Base-by-base conservation (phyloP, 2,888 invertebrate genomes). In the Erpobdella octoculata region DNA sequence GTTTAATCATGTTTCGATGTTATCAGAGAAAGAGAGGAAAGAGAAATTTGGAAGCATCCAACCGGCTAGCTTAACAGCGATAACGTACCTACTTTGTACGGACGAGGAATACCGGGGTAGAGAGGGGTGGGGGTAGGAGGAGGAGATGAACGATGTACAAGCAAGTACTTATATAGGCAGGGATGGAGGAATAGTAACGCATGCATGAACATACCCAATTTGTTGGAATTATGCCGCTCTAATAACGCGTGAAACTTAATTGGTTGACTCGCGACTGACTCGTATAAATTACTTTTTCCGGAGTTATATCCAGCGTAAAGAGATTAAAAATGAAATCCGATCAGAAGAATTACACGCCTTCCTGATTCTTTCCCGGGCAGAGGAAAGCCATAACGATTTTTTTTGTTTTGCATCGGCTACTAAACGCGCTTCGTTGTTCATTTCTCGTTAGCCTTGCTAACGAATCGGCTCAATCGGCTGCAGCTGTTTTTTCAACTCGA, bases 161-260 rank as follows among this genome's bases (percentile, higher is more conserved):
- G 28, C 53, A 53, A 53, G 21, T 25, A 25, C 53, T 53, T 53
- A 53, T 53, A 53, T 53, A n/a, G n/a, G n/a, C n/a, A n/a, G n/a
- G n/a, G n/a, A n/a, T n/a, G n/a, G n/a, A n/a, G n/a, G n/a, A n/a
- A 41, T 41, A 41, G 46, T 41, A 31, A 62, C 62, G 62, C 62
- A 62, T 35, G 62, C 62, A 31, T 62, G 62, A 62, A 35, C 62
- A 62, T 62, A 28, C 28, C 33, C 62, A 62, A 62, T 62, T 62
- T 62, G 62, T 62, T 62, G 62, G 62, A 62, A 62, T 62, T 62
- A 62, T 33, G 62, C 35, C 62, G 62, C 62, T 62, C 35, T 62
- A 62, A 62, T 62, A 62, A 33, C 62, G 62, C 31, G 35, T 33
- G 62, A 62, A 62, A 62, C 62, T n/a, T 62, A 62, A 62, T 62